These are phyloP conservation scores for Cyprinodon diabolis DNA, from an alignment of 2,797 vertebrate genomes.

Conservation along the genomic window DNA sequence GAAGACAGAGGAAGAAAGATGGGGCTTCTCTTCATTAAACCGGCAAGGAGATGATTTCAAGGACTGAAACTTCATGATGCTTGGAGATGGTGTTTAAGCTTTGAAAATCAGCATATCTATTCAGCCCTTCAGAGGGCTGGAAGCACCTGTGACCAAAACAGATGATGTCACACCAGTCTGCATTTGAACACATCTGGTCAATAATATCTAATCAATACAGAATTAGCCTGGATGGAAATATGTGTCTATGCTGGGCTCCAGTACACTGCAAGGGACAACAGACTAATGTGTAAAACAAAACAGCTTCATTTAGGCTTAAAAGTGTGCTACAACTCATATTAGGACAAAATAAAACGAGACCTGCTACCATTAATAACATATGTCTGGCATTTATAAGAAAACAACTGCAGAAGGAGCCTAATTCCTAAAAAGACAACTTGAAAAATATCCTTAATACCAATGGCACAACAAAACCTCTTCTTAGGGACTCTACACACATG, in stretches of 20 bases:
- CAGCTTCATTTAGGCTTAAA: not conserved
- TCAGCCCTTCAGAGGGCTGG: slow-evolving; percentile 36
- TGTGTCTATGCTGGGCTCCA: not conserved
- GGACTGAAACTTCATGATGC: slow-evolving; percentile 44
- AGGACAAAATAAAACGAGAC: not conserved
- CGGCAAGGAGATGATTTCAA: slow-evolving; percentile 38
- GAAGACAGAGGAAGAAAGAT: slow-evolving; percentile 40
- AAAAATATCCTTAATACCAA: too few relatives aligned
- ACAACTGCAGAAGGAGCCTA: not conserved
- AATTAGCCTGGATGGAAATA: slow-evolving; percentile 18
- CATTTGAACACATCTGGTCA: slow-evolving; percentile 20
- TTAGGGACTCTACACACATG: too few relatives aligned
- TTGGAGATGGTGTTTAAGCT: slow-evolving; percentile 43
- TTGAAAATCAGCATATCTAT: slow-evolving; percentile 10
- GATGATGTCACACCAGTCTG: slow-evolving; percentile 31
- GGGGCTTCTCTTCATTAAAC: slow-evolving; percentile 38
- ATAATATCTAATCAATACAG: slow-evolving; percentile 51
- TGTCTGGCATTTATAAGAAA: not conserved
- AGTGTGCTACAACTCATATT: not conserved
- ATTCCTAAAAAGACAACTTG: too few relatives aligned
- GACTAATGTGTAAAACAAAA: not conserved
- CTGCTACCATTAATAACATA: not conserved
- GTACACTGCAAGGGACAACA: not conserved
- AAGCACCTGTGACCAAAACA: slow-evolving; percentile 23
- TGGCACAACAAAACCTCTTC: too few relatives aligned